Base-by-base conservation (phyloP, 1,140 invertebrate genomes). In the Pogonus chalceus region DNA sequence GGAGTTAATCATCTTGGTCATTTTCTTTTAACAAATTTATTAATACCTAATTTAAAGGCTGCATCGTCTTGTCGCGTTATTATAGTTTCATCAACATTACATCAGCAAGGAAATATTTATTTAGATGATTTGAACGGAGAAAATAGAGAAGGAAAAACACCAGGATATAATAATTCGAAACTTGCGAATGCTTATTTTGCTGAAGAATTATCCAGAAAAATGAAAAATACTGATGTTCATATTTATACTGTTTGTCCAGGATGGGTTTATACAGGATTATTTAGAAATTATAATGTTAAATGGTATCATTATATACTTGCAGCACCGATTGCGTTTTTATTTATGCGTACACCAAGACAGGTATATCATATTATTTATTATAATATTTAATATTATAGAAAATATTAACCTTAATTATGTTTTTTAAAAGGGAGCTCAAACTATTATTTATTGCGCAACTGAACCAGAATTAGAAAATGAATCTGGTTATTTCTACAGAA, bases 211-310 rank as follows among this genome's bases (percentile, higher is more conserved):
- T 73, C 84, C 0, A 76, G 72, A 39, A 72, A 75, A 57, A 63
- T 76, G 2, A 65, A 77, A 62, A 76, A 75, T 20, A 72, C 68
- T 23, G 80, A 79, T 31, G 74, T 92, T 9, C 80, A 79, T 57
- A 83, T 88, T 2, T 85, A 88, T 63, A 78, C 81, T 31, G 77
- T 87, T 48, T 90, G 90, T 63, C 92, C 91, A 20, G 91, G 92
- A 22, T 88, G 91, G 66, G 86, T 86, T 20, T 87, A 86, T 53
- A 92, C 90, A 1, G 81, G 82, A 52, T 70, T 87, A 56, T 86
- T 81, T 61, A 81, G 89, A 62, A 69, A 88, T 61, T 76, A 82
- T 2, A 72, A 74, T 49, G 66, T 84, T 43, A 79, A 74, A 62
- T 87, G 83, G 79, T 83, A 85, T 60, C 80, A 85, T 59, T 84